Evolutionary conservation across 2,113 vertebrate species (phyloP), one percentile per base, ranked within the genome.

Genomic region (Myrmophylax atrothorax): DNA sequence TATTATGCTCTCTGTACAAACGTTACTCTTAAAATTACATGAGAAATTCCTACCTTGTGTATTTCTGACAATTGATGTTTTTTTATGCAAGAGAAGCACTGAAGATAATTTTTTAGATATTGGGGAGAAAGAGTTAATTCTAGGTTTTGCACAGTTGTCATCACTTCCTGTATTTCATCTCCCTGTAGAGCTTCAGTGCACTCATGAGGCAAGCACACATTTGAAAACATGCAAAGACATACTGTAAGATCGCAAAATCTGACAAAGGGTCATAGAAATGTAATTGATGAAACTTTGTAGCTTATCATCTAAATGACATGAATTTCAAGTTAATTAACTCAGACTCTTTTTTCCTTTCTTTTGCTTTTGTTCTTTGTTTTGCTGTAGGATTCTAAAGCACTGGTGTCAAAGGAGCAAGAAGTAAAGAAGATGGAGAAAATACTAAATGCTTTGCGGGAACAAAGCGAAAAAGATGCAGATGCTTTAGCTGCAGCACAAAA

Each of bases 391-490:
- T 98, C 98, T 92, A 98, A 98, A 96, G 95, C 98, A 90, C 97
- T 99, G 64, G 69, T 81, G 12, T 98, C 98, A 23, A 99, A 99
- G 93, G 99, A 99, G 94, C 98, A 98, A 19, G 99, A 99, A 93
- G 80, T 99, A 46, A 96, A 98, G n/a, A 99, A 99, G 86, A 93
- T 97, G 37, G 75, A 93, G 31, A 93, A 98, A 87, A 94, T 97
- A 29, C 97, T 99, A 53, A 95, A 81, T 33, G 72, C 95, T 46
- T 84, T 99, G 17, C 98, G 98, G 82, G 98, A 99, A 80, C 97
- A 98, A 64, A 98, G 97, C 47, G 97, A 97, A 84, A 98, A 98
- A 91, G 98, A 99, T 46, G 91, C 93, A 0, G 95, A 90, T 26
- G 98, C 97, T 47, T 95, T 99, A 24, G 98, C 98, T 38, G 96